phyloP scores from a whole-genome alignment of 2,888 invertebrate species.

The Erynnis tages region DNA sequence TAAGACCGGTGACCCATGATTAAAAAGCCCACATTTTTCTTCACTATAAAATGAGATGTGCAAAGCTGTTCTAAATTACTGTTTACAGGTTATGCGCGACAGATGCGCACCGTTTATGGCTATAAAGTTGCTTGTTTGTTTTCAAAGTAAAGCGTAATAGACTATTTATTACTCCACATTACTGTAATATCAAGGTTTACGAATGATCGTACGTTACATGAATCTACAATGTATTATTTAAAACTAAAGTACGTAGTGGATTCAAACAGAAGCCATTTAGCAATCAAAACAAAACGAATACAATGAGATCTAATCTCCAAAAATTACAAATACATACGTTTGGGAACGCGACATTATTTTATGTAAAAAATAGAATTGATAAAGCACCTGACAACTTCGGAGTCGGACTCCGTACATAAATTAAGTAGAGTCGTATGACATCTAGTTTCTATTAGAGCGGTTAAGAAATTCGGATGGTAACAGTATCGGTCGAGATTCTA shows the following conservation, averaged over 20 bases:
- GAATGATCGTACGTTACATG: conserved; percentile 4
- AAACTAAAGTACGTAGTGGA: background rate
- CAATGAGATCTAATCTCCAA: conserved; percentile 17
- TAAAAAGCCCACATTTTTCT: conserved; percentile 22
- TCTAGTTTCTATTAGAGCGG: conserved; percentile 33
- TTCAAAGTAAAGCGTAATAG: conserved; percentile 2
- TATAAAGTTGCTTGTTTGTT: conserved; percentile 6
- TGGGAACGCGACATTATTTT: conserved; percentile 14
- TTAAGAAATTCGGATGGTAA: conserved; percentile 41
- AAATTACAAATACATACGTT: conserved; percentile 16
- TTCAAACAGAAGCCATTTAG: conserved; percentile 22
- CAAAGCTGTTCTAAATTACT: conserved; percentile 19
- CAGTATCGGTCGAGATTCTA: conserved; percentile 55
- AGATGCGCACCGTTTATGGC: conserved; percentile 10
- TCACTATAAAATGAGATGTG: conserved; percentile 21
- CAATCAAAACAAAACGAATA: conserved; percentile 16
- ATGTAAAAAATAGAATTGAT: conserved; percentile 21
- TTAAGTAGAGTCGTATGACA: conserved; percentile 32
- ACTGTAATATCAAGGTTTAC: background rate
- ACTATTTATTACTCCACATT: background rate
- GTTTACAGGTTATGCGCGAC: conserved; percentile 18
- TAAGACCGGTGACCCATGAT: conserved; percentile 14
- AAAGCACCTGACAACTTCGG: conserved; percentile 22
- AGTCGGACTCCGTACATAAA: conserved; percentile 19
- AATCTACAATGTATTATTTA: background rate